phyloP scores from a whole-genome alignment of 37 sponge, comb jelly and placozoan genomes.

The Aplysina aerophoba region DNA sequence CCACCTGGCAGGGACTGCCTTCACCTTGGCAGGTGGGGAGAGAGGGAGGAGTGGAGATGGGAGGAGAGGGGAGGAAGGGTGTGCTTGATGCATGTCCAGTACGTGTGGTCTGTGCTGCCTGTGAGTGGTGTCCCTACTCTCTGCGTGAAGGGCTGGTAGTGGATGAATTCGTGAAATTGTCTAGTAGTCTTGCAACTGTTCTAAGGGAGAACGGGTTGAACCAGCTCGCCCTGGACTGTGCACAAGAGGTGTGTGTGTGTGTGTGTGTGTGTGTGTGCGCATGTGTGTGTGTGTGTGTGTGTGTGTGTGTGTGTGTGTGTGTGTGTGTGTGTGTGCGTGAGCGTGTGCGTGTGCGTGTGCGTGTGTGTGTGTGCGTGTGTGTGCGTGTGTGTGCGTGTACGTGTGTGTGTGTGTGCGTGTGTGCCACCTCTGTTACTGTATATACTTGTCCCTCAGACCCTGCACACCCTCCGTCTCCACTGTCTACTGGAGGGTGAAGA shows the following conservation, averaged over 20 bases:
- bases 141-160: background rate
- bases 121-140: no score
- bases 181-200: background rate
- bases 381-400: slow-evolving; percentile 25
- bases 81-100: no score
- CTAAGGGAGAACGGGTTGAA: slow-evolving; percentile 49
- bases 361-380: slow-evolving; percentile 27
- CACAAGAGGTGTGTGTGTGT: slow-evolving; percentile 23
- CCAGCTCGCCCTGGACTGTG: slow-evolving; percentile 38
- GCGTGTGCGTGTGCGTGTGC: slow-evolving; percentile 1
- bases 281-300: background rate
- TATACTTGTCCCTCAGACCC: slow-evolving; percentile 7
- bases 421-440: background rate
- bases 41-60: no score
- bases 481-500: background rate
- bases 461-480: no score
- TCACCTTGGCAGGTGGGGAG: background rate
- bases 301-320: background rate
- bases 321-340: background rate
- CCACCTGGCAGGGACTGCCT: background rate
- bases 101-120: no score
- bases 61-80: no score
- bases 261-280: background rate
- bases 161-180: background rate
- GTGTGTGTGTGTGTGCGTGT: background rate